Percentiles rank a stretch among this genome's conserved stretches.
These are phyloP conservation scores for Cheirogaleus medius DNA, from an alignment of 2,113 vertebrate species.

Conservation along the genomic window DNA sequence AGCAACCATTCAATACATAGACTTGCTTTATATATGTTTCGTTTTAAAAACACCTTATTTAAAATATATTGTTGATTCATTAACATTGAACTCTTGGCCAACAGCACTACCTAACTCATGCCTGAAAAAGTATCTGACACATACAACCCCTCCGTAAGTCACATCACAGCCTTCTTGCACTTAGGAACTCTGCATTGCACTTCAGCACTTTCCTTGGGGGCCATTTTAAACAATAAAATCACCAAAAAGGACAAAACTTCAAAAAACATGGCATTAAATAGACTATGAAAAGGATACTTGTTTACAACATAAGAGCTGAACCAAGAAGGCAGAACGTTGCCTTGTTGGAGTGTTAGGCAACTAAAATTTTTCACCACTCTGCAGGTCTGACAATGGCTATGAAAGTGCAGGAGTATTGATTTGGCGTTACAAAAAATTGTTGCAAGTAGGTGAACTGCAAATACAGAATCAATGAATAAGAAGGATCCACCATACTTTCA, in stretches of 20 bases:
- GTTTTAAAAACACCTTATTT: not conserved
- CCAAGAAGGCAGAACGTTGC: not conserved
- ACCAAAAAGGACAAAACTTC: not conserved
- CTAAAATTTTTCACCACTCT: not conserved
- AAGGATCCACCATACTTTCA: not conserved
- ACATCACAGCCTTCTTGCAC: not conserved
- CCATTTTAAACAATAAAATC: not conserved
- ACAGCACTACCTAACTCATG: not conserved
- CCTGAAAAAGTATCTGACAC: not conserved
- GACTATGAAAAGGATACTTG: not conserved
- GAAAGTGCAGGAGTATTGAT: not conserved
- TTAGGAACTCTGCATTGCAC: not conserved
- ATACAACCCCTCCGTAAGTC: not conserved
- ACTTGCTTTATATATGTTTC: not conserved
- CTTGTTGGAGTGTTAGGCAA: not conserved
- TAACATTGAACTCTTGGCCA: not conserved
- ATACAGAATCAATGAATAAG: not conserved
- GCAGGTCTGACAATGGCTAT: not conserved
- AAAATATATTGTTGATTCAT: not conserved
- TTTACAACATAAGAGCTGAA: not conserved
- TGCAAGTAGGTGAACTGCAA: not conserved
- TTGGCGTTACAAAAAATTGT: not conserved
- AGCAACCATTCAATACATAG: not conserved
- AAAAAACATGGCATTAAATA: not conserved
- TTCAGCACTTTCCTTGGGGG: not conserved